phyloP scores from a whole-genome alignment of 2,113 vertebrate species.

The Lepus americanus region DNA sequence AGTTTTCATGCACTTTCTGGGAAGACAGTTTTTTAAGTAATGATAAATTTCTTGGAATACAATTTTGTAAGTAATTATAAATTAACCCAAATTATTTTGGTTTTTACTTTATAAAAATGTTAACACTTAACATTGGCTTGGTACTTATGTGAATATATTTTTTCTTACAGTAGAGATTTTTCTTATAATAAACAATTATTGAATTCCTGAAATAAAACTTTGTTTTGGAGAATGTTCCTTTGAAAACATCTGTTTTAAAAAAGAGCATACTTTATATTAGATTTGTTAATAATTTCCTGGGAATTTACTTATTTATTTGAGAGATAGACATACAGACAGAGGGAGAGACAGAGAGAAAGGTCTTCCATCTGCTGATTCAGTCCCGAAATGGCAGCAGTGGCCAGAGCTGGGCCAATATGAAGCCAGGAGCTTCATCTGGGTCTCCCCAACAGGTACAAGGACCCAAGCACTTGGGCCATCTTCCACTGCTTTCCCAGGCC shows the following conservation, averaged over 20 bases:
- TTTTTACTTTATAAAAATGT: conserved; percentile 17
- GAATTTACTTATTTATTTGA: neutral
- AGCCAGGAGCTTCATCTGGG: too few species aligned
- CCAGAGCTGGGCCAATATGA: too few species aligned
- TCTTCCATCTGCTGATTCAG: too few species aligned
- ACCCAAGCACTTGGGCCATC: too few species aligned
- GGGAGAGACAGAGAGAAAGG: too few species aligned
- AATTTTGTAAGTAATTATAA: conserved; percentile 7
- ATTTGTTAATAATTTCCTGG: neutral
- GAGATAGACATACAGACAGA: too few species aligned
- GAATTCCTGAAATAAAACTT: conserved; percentile 21
- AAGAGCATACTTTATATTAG: neutral
- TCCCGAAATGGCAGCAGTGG: too few species aligned
- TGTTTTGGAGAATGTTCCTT: neutral
- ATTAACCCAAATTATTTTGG: neutral
- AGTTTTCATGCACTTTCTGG: neutral
- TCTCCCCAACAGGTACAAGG: too few species aligned
- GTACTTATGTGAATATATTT: neutral
- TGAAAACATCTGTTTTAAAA: conserved; percentile 14
- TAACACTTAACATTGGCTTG: conserved; percentile 24
- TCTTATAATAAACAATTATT: neutral
- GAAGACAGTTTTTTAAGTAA: conserved; percentile 17
- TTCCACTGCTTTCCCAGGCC: too few species aligned
- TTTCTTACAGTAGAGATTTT: neutral
- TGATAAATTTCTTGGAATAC: conserved; percentile 13